Conservation (phyloP, 2,888 invertebrate genomes). For the Sinopyrophorus schimmeli region DNA sequence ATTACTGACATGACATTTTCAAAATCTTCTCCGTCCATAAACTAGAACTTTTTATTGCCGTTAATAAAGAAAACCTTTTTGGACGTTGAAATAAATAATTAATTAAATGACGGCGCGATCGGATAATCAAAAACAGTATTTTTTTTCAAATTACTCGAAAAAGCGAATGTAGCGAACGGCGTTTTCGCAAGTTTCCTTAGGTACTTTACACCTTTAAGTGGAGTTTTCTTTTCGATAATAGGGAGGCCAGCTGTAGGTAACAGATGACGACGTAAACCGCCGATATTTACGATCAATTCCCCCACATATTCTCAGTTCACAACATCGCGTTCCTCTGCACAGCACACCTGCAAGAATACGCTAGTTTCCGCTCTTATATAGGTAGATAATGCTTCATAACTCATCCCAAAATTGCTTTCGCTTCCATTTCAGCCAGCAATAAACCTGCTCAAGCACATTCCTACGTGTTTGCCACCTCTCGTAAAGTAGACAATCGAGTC, state of each 20-base stretch:
- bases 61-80: too few relatives aligned
- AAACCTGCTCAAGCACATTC: constrained; percentile 52
- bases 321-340: constrained; percentile 47
- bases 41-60: too few relatives aligned
- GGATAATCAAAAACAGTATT: too few relatives aligned
- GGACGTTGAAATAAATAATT: too few relatives aligned
- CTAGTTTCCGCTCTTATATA: constrained; percentile 53
- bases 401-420: constrained; percentile 55
- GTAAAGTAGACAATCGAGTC: constrained; percentile 46
- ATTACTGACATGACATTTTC: too few relatives aligned
- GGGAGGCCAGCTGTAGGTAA: constrained; percentile 47
- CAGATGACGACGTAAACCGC: constrained; percentile 56
- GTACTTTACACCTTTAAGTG: constrained; percentile 28
- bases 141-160: too few relatives aligned
- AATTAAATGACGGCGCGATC: too few relatives aligned
- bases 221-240: constrained; percentile 22
- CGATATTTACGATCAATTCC: constrained; percentile 54
- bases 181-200: too few relatives aligned
- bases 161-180: too few relatives aligned
- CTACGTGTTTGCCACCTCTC: constrained; percentile 46
- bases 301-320: constrained; percentile 46
- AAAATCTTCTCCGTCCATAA: too few relatives aligned
- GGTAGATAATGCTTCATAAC: constrained; percentile 57
- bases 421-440: constrained; percentile 55
- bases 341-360: constrained; percentile 56